Evolutionary conservation across 2,113 vertebrate species (phyloP).

Genomic region (Saccopteryx leptura): DNA sequence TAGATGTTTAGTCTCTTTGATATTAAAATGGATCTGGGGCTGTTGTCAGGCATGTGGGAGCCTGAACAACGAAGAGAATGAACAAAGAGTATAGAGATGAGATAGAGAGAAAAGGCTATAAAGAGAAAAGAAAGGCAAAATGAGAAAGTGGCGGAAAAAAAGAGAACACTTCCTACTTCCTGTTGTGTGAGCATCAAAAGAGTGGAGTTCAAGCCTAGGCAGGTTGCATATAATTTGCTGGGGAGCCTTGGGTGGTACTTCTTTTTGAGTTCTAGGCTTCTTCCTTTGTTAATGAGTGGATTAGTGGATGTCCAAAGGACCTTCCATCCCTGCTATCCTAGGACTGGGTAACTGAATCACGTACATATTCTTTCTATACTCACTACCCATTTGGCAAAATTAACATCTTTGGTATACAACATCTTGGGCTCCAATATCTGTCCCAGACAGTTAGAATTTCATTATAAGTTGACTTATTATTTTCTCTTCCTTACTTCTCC

Average conservation of each 20-base stretch:
- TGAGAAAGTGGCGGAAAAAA: background rate
- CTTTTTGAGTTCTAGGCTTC: background rate
- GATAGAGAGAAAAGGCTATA: background rate
- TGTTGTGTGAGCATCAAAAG: background rate
- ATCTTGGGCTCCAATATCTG: background rate
- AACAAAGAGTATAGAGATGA: background rate
- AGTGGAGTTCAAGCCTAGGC: background rate
- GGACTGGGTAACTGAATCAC: background rate
- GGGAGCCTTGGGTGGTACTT: background rate
- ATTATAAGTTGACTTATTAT: background rate
- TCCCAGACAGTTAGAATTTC: background rate
- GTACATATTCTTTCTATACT: background rate
- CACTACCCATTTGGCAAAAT: background rate
- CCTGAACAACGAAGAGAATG: background rate
- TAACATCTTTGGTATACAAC: background rate
- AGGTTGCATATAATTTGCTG: background rate
- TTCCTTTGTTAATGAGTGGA: background rate
- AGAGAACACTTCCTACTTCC: background rate
- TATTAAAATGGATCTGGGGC: slow-evolving; percentile 41
- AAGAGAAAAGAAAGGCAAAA: background rate
- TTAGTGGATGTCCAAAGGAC: background rate
- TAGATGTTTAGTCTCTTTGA: slow-evolving; percentile 63
- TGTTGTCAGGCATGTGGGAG: background rate
- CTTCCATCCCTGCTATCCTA: background rate
- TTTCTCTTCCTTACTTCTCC: background rate